Evolutionary conservation across 2,888 invertebrate genomes (phyloP).

Genomic region (Diplolepis rosae): DNA sequence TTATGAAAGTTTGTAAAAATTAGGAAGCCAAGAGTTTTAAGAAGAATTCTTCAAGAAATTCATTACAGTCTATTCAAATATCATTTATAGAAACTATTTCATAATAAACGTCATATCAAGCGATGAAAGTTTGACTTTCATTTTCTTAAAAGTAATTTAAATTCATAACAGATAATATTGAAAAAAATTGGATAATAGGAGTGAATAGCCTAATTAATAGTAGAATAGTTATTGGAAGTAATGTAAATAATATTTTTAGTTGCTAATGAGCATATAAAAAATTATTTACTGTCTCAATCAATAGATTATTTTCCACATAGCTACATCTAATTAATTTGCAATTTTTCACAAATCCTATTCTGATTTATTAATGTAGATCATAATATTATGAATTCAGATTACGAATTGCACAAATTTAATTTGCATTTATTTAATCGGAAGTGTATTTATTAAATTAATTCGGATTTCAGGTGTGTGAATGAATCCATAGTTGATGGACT

Average conservation of each 20-base stretch:
- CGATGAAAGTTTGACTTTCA: neutral
- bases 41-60: too few species aligned
- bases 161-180: neutral
- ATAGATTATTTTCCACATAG: too few species aligned
- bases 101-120: too few species aligned
- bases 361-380: too few species aligned
- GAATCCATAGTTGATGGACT: neutral
- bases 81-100: too few species aligned
- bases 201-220: constrained; percentile 48
- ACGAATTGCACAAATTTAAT: neutral
- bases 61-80: too few species aligned
- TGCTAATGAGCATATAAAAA: constrained; percentile 49
- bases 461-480: constrained; percentile 6
- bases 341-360: too few species aligned
- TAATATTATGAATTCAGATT: too few species aligned
- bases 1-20: too few species aligned
- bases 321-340: too few species aligned
- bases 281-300: too few species aligned
- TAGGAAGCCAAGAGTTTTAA: too few species aligned
- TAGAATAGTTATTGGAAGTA: neutral
- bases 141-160: neutral
- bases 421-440: constrained; percentile 1
- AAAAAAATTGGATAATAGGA: constrained; percentile 18
- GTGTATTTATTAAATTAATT: constrained; percentile 11
- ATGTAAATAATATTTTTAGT: constrained; percentile 44